phyloP scores from a whole-genome alignment of 2,888 invertebrate species.

The Caenorhabditis sinica region DNA sequence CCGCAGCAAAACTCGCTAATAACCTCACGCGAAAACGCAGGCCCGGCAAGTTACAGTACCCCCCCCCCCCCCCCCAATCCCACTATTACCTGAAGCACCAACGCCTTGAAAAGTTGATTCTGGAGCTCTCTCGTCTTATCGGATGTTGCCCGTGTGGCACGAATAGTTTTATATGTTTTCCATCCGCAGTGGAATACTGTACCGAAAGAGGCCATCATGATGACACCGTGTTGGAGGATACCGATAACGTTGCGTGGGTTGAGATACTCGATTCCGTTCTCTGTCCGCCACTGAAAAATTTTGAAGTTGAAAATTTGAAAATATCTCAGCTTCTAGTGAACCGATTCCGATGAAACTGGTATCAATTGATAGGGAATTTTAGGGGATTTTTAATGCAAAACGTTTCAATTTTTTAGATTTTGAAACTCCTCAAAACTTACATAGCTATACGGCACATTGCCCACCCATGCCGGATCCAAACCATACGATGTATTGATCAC shows the following conservation, averaged over 20 bases:
- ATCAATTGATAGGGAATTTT: not conserved
- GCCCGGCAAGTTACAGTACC: too few species aligned
- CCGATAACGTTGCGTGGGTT: constrained; percentile 4
- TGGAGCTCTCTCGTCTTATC: not conserved
- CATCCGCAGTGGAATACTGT: not conserved
- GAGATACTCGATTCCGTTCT: constrained; percentile 29
- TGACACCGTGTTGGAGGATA: not conserved
- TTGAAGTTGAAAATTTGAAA: not conserved
- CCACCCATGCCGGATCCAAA: constrained; percentile 44
- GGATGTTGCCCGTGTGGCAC: not conserved
- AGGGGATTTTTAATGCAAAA: too few species aligned
- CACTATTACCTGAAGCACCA: not conserved
- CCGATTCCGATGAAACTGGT: too few species aligned
- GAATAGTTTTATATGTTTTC: not conserved
- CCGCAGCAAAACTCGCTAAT: too few species aligned
- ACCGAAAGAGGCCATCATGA: not conserved
- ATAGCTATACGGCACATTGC: constrained; percentile 54
- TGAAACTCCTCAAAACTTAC: constrained; percentile 4
- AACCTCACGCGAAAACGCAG: too few species aligned
- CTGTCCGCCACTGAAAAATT: constrained; percentile 34
- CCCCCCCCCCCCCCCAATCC: too few species aligned
- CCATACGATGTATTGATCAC: constrained; percentile 42
- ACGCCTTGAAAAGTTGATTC: not conserved
- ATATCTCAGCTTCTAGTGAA: too few species aligned
- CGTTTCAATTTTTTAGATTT: too few species aligned